A percentile compares a stretch with the other conserved stretches of the same genome.
These are phyloP conservation scores for Cyclargus thomasi DNA, from an alignment of 1,140 invertebrate genomes.

Conservation along the genomic window DNA sequence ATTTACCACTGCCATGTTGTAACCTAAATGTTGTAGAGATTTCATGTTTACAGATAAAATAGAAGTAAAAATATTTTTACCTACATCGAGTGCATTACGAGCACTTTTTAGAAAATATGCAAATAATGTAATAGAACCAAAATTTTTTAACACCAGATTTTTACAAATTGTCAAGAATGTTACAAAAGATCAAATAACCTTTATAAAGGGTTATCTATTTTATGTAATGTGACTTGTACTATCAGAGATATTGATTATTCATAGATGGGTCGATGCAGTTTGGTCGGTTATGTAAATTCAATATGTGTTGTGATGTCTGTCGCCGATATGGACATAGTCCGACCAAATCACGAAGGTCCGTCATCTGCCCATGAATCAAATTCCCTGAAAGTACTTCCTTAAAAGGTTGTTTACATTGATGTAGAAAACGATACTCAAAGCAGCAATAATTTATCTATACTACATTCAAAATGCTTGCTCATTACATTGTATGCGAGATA, in stretches of 20 bases:
- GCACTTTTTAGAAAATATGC: not conserved
- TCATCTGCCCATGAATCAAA: too few species aligned
- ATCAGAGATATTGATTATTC: too few species aligned
- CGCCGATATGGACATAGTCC: too few species aligned
- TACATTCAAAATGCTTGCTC: conserved; percentile 36
- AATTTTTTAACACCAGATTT: not conserved
- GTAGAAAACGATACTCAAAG: conserved; percentile 13
- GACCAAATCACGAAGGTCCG: too few species aligned
- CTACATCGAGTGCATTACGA: not conserved
- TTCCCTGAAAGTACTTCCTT: not conserved
- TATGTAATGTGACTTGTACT: not conserved
- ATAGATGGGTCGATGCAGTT: too few species aligned
- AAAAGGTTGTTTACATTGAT: not conserved
- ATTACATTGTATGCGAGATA: conserved; percentile 36
- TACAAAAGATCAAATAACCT: not conserved
- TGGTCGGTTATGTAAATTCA: too few species aligned
- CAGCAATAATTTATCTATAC: conserved; percentile 37
- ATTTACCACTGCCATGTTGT: conserved; percentile 28
- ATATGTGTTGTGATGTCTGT: too few species aligned
- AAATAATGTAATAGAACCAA: not conserved
- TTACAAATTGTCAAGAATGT: not conserved
- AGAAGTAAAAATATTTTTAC: not conserved
- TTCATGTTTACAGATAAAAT: conserved; percentile 1
- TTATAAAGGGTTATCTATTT: not conserved
- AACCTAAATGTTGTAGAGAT: conserved; percentile 9